A percentile compares a stretch with the other conserved stretches of the same genome.
phyloP scores from a whole-genome alignment of 1,140 invertebrate genomes.

The Calycopis cecrops region DNA sequence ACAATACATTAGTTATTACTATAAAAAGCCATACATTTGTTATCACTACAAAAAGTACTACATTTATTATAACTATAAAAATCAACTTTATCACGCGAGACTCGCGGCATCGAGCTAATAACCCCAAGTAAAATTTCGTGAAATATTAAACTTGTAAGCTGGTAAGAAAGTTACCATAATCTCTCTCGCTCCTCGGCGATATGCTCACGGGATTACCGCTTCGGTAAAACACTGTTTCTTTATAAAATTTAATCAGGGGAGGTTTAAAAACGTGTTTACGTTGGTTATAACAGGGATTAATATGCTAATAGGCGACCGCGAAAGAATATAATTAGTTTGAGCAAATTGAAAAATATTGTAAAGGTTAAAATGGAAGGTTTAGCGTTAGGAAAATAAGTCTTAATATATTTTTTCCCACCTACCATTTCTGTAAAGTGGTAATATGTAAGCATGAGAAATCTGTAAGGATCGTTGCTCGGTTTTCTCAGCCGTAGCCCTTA shows the following conservation, averaged over 20 bases:
- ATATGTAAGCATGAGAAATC: too few relatives aligned
- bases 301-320: neutral
- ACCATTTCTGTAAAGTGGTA: too few relatives aligned
- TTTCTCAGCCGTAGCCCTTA: too few relatives aligned
- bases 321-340: neutral
- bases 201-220: neutral
- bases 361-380: too few relatives aligned
- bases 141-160: neutral
- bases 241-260: conserved; percentile 5
- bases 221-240: neutral
- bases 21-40: too few relatives aligned
- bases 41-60: too few relatives aligned
- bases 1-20: too few relatives aligned
- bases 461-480: too few relatives aligned
- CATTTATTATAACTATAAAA: too few relatives aligned
- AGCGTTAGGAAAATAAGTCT: too few relatives aligned
- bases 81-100: too few relatives aligned
- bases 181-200: neutral
- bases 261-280: conserved; percentile 10
- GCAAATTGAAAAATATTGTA: neutral
- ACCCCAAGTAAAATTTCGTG: neutral
- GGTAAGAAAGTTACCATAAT: neutral
- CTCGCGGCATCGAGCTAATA: neutral
- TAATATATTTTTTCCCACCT: too few relatives aligned
- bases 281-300: neutral